A percentile compares a stretch with the other conserved stretches of the same genome.
These are phyloP conservation scores for Syritta pipiens DNA, from an alignment of 2,888 invertebrate species.

Conservation along the genomic window DNA sequence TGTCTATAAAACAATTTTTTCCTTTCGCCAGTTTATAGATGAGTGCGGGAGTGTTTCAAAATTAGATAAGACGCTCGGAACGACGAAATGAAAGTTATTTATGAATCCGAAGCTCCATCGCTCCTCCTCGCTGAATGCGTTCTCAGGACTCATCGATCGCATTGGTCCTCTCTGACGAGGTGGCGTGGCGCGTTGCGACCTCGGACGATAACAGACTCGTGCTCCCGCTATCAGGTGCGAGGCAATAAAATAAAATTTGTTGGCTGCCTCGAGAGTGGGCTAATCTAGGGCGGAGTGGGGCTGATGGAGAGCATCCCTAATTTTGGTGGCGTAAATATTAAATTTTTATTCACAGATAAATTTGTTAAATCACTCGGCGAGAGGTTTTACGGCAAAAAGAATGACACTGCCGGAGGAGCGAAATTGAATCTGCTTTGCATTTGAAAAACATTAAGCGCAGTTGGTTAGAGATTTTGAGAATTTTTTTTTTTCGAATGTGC, in stretches of 20 bases:
- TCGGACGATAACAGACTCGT: constrained; percentile 37
- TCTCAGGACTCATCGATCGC: constrained; percentile 46
- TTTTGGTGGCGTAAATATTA: constrained; percentile 54
- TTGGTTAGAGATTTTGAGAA: constrained; percentile 29
- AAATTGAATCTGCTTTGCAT: constrained; percentile 73
- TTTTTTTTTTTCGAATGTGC: constrained; percentile 17
- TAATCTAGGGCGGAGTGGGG: constrained; percentile 11
- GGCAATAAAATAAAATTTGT: constrained; percentile 40
- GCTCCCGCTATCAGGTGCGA: constrained; percentile 45
- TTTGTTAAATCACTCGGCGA: constrained; percentile 64
- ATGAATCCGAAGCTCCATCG: constrained; percentile 51
- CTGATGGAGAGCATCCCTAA: constrained; percentile 9
- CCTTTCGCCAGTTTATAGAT: constrained; percentile 64
- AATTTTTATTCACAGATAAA: constrained; percentile 61
- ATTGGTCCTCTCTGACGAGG: constrained; percentile 37
- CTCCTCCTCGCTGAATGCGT: too few species aligned
- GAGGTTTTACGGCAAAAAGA: constrained; percentile 48
- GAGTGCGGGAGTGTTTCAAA: constrained; percentile 69
- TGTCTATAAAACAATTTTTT: constrained; percentile 69
- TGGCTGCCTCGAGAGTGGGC: constrained; percentile 5
- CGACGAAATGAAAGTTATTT: constrained; percentile 51
- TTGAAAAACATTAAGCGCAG: constrained; percentile 79
- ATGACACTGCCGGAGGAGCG: constrained; percentile 23
- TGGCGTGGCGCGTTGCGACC: not conserved
- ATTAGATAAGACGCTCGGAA: constrained; percentile 69